Evolutionary conservation across 2,888 invertebrate genomes (phyloP).

Genomic region (Branchipolynoe longqiensis): DNA sequence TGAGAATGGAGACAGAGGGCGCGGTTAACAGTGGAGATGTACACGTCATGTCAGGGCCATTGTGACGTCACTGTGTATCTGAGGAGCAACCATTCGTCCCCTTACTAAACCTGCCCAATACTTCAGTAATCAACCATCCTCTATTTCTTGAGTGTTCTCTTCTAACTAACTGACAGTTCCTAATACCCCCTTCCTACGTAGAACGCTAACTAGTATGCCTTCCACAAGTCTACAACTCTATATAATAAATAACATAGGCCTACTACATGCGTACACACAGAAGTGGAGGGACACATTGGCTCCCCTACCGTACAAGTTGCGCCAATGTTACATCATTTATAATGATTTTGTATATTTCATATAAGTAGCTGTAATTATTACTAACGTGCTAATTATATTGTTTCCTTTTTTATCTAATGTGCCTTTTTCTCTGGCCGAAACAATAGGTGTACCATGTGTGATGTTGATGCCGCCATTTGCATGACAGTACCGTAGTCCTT

Average conservation of each 20-base stretch:
- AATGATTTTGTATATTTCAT: conserved; percentile 55
- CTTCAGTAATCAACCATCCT: neutral
- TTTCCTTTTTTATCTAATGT: conserved; percentile 38
- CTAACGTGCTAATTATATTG: conserved; percentile 51
- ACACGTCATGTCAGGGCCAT: no score
- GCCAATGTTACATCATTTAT: conserved; percentile 50
- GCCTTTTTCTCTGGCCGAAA: conserved; percentile 56
- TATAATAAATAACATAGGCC: conserved; percentile 12
- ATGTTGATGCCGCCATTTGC: conserved; percentile 41
- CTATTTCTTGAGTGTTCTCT: conserved; percentile 15
- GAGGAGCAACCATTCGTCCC: neutral
- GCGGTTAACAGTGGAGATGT: no score
- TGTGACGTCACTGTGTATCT: no score
- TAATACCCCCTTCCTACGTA: no score
- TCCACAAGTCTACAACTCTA: conserved; percentile 8
- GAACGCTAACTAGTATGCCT: neutral
- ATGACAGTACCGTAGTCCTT: conserved; percentile 21
- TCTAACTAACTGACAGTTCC: neutral
- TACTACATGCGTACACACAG: neutral
- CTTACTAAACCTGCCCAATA: neutral
- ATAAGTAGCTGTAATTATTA: conserved; percentile 31
- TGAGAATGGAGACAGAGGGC: no score
- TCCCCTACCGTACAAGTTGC: conserved; percentile 12
- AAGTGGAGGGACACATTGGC: neutral
- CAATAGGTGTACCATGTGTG: conserved; percentile 21